Conservation (phyloP, 2,113 vertebrate genomes). For the Taxidea taxus region DNA sequence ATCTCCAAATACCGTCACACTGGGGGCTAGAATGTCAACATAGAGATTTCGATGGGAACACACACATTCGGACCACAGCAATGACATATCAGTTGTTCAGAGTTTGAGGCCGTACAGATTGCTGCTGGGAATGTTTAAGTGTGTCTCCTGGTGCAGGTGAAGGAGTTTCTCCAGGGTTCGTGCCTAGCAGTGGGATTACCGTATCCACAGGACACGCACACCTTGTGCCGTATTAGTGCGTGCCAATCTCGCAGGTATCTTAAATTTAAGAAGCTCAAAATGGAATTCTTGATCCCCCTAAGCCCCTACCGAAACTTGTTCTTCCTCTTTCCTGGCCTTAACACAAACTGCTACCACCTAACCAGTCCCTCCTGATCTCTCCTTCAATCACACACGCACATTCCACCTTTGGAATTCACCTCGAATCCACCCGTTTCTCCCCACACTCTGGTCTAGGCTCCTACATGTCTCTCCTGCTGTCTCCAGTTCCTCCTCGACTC, state of each 20-base stretch:
- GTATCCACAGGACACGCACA: neutral
- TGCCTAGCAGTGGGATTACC: neutral
- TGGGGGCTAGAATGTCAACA: neutral
- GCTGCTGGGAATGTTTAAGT: neutral
- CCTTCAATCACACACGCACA: neutral
- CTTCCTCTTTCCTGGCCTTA: neutral
- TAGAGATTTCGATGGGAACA: neutral
- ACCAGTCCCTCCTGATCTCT: neutral
- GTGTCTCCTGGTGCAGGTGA: no score
- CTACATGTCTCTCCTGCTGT: neutral
- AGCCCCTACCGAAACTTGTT: neutral
- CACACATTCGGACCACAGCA: neutral
- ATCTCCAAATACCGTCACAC: neutral
- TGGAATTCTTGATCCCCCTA: neutral
- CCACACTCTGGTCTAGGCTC: neutral
- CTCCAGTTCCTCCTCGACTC: neutral
- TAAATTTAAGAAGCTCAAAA: neutral
- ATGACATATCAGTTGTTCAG: neutral
- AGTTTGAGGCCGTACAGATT: neutral
- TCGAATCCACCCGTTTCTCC: accelerated
- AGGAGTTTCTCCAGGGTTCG: neutral
- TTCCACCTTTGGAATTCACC: neutral
- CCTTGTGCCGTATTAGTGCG: neutral
- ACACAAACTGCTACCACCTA: neutral
- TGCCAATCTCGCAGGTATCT: neutral